Base-by-base conservation (phyloP, 2,888 invertebrate genomes). In the Polymixis flavicincta region DNA sequence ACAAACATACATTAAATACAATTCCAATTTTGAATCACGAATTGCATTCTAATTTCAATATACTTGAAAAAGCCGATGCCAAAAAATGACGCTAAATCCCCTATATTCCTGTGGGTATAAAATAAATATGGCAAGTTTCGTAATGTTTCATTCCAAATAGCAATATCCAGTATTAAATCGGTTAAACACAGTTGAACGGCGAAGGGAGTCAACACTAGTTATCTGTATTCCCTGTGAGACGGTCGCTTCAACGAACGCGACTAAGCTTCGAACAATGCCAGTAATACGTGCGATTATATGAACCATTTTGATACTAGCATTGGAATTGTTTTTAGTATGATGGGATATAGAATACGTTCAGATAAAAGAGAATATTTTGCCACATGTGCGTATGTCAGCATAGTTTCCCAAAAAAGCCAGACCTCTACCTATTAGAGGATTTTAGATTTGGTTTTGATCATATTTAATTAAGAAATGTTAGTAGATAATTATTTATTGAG, bases 221-320 rank as follows among this genome's bases (percentile, higher is more conserved):
- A 85, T 87, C 85, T 78, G 71, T 83, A 86, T 79, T 86, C 85
- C 83, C 86, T 76, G 48, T 61, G 87, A 84, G 85, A 82, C 85
- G 25, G 71, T 68, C 79, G 78, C 82, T 82, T 76, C 78, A 80
- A 77, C 85, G 67, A 82, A 82, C 81, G 28, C 83, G 59, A 73
- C 68, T 78, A 84, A 84, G 84, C 80, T 84, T 75, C 65, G 45
- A 72, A 80, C 77, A 80, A 84, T 84, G 63, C 50, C 50, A 68
- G 71, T 54, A 37, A 37, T 37, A 73, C n/a, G 50, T 52, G 69
- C 55, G 72, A 70, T 64, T 76, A 74, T 77, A 63, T 70, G 37
- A 84, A 72, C 65, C 42, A 70, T 85, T 82, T 83, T 79, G 71
- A 57, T 69, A 74, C 68, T 69, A 14, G 61, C 14, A 32, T 67